Percentiles rank a stretch among this genome's conserved stretches.
Evolutionary conservation across 2,888 invertebrate genomes (phyloP).

Genomic region (Blomia tropicalis): DNA sequence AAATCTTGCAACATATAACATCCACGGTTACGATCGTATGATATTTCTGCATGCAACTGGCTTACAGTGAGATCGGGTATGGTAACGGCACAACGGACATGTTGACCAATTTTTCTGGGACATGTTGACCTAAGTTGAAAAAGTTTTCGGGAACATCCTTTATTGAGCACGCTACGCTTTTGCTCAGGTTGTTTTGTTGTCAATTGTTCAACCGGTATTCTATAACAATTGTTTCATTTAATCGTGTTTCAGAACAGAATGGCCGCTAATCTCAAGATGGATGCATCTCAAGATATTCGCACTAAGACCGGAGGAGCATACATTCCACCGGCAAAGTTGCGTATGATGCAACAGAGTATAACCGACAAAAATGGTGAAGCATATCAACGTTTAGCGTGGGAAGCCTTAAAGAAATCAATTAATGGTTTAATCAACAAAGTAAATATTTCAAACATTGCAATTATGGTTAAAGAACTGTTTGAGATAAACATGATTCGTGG

Average conservation of each 20-base stretch:
- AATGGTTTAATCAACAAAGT: constrained; percentile 96
- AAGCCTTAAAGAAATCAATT: constrained; percentile 92
- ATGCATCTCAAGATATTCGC: constrained; percentile 2
- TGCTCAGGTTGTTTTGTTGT: no score
- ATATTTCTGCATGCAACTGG: constrained; percentile 30
- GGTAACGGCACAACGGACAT: constrained; percentile 58
- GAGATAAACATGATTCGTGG: constrained; percentile 91
- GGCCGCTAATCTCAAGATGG: no score
- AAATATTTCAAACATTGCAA: constrained; percentile 70
- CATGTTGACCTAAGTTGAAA: no score
- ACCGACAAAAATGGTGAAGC: constrained; percentile 86
- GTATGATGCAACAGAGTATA: constrained; percentile 87
- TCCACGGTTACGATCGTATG: constrained; percentile 25
- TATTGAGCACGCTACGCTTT: no score
- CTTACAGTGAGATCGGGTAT: constrained; percentile 55
- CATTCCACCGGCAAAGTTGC: constrained; percentile 87
- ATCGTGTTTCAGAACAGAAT: no score
- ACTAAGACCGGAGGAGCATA: constrained; percentile 54
- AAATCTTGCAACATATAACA: constrained; percentile 54
- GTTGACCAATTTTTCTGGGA: constrained; percentile 67
- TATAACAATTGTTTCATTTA: no score
- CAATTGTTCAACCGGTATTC: no score
- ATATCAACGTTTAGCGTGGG: constrained; percentile 95
- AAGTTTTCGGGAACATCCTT: no score
- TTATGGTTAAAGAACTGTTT: constrained; percentile 65